Evolutionary conservation across 2,888 invertebrate genomes (phyloP), one percentile per base, ranked within the genome.

Genomic region (Zaprionus obscuricornis): DNA sequence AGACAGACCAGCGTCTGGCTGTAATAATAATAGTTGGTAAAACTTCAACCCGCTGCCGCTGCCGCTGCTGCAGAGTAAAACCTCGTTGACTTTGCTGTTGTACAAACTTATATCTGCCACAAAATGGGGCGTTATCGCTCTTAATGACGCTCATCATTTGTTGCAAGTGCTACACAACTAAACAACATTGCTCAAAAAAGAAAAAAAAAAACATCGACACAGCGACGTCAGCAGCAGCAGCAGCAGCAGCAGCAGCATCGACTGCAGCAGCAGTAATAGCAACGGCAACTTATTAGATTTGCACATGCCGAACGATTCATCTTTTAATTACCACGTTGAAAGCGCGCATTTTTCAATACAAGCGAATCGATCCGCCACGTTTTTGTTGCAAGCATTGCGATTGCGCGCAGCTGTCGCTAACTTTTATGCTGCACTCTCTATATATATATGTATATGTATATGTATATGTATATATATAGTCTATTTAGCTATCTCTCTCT

Each of bases 301-400:
- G 67, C 66, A 74, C 75, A 76, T 64, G 72, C 63, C 70, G 67
- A 79, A 77, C 86, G 86, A 88, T 88, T 88, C 88, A 88, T 88
- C 88, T 88, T 88, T 88, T 88, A 88, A 88, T 88, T 88, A 88
- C 86, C 76, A 82, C 79, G 88, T 86, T 88, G 88, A 88, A 88
- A 88, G 88, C 82, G 58, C 60, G 46, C 78, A 88, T 88, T 87
- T 87, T 79, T 88, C 88, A 87, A 72, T 79, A 65, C 24, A 17
- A 4, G 34, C 49, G 31, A 49, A n/a, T 14, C 18, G 22, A 33
- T 24, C 22, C 33, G 52, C 59, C 46, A 26, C 60, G n/a, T 62
- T n/a, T n/a, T n/a, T n/a, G n/a, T n/a, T n/a, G n/a, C n/a, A n/a
- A n/a, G n/a, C n/a, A n/a, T n/a, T n/a, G n/a, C n/a, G n/a, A n/a